Conservation (phyloP, 1,140 invertebrate species). For the Aphelenchoides besseyi region DNA sequence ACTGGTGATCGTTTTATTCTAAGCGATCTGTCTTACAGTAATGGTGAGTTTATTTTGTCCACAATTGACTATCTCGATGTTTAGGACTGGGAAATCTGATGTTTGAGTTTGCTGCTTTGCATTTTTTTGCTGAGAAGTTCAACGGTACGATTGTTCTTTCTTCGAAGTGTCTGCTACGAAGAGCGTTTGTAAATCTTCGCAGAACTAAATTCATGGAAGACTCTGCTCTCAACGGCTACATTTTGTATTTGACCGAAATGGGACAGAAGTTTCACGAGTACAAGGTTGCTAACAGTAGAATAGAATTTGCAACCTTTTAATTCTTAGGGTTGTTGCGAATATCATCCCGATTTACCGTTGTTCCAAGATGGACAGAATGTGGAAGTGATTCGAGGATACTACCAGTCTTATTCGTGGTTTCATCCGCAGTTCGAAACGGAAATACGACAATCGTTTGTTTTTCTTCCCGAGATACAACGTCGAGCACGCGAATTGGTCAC, state of each 20-base stretch:
- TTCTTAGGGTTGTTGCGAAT: constrained; percentile 25
- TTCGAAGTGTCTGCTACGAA: constrained; percentile 31
- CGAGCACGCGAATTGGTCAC: constrained; percentile 5
- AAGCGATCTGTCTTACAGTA: constrained; percentile 35
- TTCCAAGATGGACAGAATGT: constrained; percentile 25
- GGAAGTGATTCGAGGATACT: constrained; percentile 37
- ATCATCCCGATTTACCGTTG: not conserved
- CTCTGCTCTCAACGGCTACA: not conserved
- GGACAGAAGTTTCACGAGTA: not conserved
- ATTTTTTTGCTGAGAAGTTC: constrained; percentile 26
- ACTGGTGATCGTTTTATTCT: constrained; percentile 24
- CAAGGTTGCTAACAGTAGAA: not conserved
- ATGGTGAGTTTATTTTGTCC: constrained; percentile 26
- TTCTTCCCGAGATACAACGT: constrained; percentile 21
- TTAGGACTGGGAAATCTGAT: constrained; percentile 44
- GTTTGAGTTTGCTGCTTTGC: constrained; percentile 45
- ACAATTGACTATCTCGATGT: constrained; percentile 2
- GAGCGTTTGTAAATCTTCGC: constrained; percentile 28
- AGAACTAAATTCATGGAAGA: not conserved
- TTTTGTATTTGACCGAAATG: not conserved
- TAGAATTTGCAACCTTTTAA: not conserved
- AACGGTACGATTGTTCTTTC: constrained; percentile 37
- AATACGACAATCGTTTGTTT: constrained; percentile 26
- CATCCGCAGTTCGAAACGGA: constrained; percentile 10
- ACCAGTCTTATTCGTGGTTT: constrained; percentile 44